Evolutionary conservation across 1,140 invertebrate species (phyloP).

Genomic region (Drosophila parvula): DNA sequence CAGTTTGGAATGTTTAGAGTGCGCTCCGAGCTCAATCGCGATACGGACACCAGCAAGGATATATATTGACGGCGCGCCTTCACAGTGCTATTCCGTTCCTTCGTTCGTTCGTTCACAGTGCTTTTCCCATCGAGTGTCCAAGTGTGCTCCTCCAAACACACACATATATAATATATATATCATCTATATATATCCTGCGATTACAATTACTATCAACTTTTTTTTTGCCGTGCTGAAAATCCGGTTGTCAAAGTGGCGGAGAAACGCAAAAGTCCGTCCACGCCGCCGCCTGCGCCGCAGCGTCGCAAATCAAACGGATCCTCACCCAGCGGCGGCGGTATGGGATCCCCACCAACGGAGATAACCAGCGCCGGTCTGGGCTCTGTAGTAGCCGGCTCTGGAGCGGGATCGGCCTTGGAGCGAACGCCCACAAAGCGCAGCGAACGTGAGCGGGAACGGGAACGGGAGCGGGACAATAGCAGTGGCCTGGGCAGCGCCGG

Average conservation of each 20-base stretch:
- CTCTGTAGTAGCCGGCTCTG: slow-evolving; percentile 14
- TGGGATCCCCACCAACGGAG: slow-evolving; percentile 24
- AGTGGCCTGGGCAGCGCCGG: slow-evolving; percentile 66
- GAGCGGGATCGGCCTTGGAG: slow-evolving; percentile 32
- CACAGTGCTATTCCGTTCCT: too few relatives aligned
- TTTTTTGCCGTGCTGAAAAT: slow-evolving; percentile 43
- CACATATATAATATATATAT: background rate
- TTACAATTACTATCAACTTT: background rate
- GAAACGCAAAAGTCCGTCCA: slow-evolving; percentile 79
- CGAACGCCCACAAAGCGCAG: slow-evolving; percentile 57
- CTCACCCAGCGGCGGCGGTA: slow-evolving; percentile 6
- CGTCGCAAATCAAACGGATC: slow-evolving; percentile 61
- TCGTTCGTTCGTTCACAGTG: background rate
- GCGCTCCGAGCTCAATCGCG: slow-evolving; percentile 43
- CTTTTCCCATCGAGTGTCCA: background rate
- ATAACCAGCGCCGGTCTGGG: slow-evolving; percentile 54
- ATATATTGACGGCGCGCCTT: background rate
- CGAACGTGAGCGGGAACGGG: slow-evolving; percentile 32
- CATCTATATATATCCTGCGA: background rate
- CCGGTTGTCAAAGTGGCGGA: slow-evolving; percentile 79
- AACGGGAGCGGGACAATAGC: slow-evolving; percentile 54
- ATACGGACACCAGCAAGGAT: slow-evolving; percentile 15
- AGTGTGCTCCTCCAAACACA: background rate
- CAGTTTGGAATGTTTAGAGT: slow-evolving; percentile 83
- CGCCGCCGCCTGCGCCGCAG: slow-evolving; percentile 65